Percentiles rank a stretch among this genome's conserved stretches.
Conservation (phyloP, 2,888 invertebrate species). For the Machimus atricapillus region DNA sequence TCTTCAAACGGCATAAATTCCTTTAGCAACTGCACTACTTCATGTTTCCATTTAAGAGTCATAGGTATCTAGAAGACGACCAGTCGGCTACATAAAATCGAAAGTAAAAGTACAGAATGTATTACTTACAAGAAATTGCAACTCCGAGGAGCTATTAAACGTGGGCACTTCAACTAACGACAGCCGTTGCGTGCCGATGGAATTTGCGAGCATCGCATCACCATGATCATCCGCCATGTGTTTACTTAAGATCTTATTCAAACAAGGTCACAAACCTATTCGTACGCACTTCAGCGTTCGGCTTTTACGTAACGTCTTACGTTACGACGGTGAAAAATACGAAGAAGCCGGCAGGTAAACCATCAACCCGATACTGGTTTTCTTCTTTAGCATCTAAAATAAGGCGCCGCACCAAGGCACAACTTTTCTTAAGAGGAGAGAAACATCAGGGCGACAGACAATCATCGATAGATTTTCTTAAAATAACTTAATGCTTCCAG, state of each 20-base stretch:
- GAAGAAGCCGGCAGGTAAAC: not conserved
- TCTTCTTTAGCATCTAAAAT: not conserved
- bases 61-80: not conserved
- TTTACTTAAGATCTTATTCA: conserved; percentile 7
- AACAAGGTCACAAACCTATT: conserved; percentile 2
- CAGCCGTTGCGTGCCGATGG: not conserved
- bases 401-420: not conserved
- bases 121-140: not conserved
- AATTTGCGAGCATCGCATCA: not conserved
- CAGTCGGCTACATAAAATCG: not conserved
- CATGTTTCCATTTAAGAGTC: not conserved
- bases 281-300: not conserved
- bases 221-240: not conserved
- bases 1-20: not conserved
- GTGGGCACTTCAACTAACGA: not conserved
- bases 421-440: not conserved
- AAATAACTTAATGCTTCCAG: not conserved
- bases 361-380: not conserved
- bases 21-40: not conserved
- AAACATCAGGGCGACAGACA: not conserved
- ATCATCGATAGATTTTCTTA: not conserved
- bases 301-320: not conserved
- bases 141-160: not conserved
- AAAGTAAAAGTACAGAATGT: not conserved
- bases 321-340: not conserved